Evolutionary conservation across 2,888 invertebrate species (phyloP).

Genomic region (Drosophila fungiperda): DNA sequence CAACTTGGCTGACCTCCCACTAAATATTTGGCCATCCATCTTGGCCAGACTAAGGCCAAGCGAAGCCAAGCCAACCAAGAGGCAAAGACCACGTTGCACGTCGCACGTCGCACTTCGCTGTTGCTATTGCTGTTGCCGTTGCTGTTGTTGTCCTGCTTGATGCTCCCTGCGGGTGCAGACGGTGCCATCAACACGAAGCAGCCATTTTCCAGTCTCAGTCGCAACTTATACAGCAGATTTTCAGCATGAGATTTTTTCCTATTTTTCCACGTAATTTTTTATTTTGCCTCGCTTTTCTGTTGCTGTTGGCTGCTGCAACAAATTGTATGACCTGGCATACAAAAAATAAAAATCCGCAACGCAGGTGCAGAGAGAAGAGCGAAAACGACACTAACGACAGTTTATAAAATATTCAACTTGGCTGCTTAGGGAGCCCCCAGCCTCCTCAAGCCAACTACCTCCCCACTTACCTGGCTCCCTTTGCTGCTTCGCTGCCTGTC

Average conservation of each 20-base stretch:
- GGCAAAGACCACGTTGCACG: conserved; percentile 20
- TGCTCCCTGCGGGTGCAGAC: conserved; percentile 71
- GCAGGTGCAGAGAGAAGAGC: neutral
- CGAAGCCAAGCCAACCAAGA: neutral
- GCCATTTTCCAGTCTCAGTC: conserved; percentile 66
- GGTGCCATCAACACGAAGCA: conserved; percentile 73
- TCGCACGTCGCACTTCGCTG: conserved; percentile 33
- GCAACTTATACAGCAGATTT: conserved; percentile 40
- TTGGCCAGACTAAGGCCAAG: conserved; percentile 44
- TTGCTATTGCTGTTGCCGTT: neutral
- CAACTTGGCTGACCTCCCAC: conserved; percentile 68
- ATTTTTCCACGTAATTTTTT: conserved; percentile 48
- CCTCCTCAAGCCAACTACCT: neutral
- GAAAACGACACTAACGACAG: conserved; percentile 68
- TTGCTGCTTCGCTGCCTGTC: conserved; percentile 1
- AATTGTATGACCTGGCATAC: conserved; percentile 69
- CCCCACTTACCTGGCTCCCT: conserved; percentile 2
- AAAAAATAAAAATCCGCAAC: conserved; percentile 9
- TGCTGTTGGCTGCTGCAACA: conserved; percentile 57
- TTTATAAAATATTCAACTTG: conserved; percentile 75
- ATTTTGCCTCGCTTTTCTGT: conserved; percentile 24
- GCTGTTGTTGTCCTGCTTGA: conserved; percentile 13
- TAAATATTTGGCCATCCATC: conserved; percentile 74
- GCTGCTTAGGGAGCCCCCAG: conserved; percentile 43
- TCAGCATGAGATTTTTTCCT: conserved; percentile 16